These are phyloP conservation scores for Arizona elegans DNA, from an alignment of 2,113 vertebrate genomes.

Conservation along the genomic window DNA sequence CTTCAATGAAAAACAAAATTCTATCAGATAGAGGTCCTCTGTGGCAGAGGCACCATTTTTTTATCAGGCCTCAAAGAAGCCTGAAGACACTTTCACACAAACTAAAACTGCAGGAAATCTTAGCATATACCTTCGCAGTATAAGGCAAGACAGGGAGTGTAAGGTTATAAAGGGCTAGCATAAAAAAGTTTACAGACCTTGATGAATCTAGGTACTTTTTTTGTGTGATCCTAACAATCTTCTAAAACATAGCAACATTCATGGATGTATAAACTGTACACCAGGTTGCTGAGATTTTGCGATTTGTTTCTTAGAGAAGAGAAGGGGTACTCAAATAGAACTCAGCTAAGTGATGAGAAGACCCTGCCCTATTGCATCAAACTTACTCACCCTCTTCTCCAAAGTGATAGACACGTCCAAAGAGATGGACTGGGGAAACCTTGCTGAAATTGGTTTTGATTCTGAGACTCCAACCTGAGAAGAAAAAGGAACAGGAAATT, in stretches of 20 bases:
- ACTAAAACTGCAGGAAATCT: background rate
- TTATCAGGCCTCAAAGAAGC: background rate
- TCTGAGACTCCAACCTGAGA: slow-evolving; percentile 86
- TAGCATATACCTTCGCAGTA: background rate
- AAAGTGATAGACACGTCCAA: slow-evolving; percentile 80
- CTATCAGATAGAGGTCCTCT: background rate
- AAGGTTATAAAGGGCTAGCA: background rate
- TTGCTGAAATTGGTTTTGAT: slow-evolving; percentile 86
- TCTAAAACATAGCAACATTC: background rate
- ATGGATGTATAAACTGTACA: background rate
- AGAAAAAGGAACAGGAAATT: background rate
- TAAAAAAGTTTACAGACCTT: background rate
- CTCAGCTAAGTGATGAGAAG: background rate
- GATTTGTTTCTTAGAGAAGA: no score
- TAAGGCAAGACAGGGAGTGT: background rate
- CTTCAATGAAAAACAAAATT: slow-evolving; percentile 48
- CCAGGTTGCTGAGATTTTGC: background rate
- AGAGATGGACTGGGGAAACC: slow-evolving; percentile 75
- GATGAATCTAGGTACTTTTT: background rate
- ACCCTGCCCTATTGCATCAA: background rate
- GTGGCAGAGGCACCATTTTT: no score
- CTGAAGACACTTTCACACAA: background rate
- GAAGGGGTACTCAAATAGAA: background rate
- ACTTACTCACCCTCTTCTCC: slow-evolving; percentile 78
- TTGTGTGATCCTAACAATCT: background rate